A percentile compares a stretch with the other conserved stretches of the same genome.
These are phyloP conservation scores for Drosophila ohnishii DNA, from an alignment of 1,140 invertebrate genomes.

Conservation along the genomic window DNA sequence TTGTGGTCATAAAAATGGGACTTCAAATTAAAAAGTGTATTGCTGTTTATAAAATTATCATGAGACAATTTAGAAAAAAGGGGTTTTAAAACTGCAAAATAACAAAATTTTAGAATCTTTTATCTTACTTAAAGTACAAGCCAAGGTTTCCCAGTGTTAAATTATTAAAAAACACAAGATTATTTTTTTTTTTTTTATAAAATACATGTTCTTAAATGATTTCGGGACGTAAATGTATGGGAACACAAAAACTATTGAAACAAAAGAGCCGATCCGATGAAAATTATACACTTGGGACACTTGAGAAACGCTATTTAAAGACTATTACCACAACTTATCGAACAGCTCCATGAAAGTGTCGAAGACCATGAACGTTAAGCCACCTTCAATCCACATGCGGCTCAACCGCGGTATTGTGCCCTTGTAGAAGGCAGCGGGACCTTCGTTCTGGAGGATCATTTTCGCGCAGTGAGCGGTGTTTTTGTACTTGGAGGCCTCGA, in stretches of 20 bases:
- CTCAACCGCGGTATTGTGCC: conserved; percentile 94
- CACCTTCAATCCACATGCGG: conserved; percentile 14
- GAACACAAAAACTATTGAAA: too few relatives aligned
- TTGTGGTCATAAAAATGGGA: not conserved
- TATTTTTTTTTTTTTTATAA: not conserved
- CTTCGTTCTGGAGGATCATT: conserved; percentile 96
- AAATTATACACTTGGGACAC: not conserved
- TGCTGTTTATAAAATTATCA: too few relatives aligned
- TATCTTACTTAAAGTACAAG: not conserved
- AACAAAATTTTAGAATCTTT: not conserved
- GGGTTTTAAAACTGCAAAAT: too few relatives aligned
- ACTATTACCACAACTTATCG: conserved; percentile 1
- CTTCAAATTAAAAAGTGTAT: not conserved
- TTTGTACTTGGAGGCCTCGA: conserved; percentile 99
- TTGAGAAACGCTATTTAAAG: not conserved
- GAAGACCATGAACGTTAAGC: conserved; percentile 25
- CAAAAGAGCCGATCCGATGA: not conserved
- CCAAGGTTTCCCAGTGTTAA: not conserved
- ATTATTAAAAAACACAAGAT: not conserved
- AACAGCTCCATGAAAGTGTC: conserved; percentile 20
- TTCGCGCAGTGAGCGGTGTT: conserved; percentile 96
- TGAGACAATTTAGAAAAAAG: too few relatives aligned
- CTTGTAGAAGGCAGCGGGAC: conserved; percentile 98
- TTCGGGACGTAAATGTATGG: not conserved
- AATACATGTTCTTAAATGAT: not conserved